Evolutionary conservation across 2,113 vertebrate species (phyloP).

Genomic region (Lutjanus erythropterus): DNA sequence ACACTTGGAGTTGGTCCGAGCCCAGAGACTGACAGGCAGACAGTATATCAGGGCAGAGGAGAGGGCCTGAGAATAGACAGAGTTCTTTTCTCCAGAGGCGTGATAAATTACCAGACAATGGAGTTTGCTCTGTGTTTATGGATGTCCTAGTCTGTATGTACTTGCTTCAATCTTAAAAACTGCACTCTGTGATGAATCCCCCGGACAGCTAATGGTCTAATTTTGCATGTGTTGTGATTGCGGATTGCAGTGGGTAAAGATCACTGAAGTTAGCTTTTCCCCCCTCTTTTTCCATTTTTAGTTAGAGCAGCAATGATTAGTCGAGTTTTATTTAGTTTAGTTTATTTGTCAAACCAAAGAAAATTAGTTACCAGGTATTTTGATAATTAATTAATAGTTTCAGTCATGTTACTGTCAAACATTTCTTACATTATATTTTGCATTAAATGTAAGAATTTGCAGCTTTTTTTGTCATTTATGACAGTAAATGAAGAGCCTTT

Average conservation of each 20-base stretch:
- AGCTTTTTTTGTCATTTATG: too few species aligned
- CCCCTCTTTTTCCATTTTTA: not conserved
- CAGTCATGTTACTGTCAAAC: too few species aligned
- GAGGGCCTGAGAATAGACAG: constrained; percentile 16
- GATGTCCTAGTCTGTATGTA: constrained; percentile 25
- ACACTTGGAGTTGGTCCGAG: constrained; percentile 46
- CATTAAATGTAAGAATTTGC: too few species aligned
- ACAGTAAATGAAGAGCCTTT: too few species aligned
- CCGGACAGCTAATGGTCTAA: not conserved
- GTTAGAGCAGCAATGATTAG: too few species aligned
- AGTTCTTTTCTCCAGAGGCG: not conserved
- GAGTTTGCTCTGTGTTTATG: constrained; percentile 29
- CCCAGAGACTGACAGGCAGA: constrained; percentile 47
- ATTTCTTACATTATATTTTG: too few species aligned
- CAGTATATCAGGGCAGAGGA: constrained; percentile 5
- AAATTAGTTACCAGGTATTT: too few species aligned
- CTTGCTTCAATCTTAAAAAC: constrained; percentile 26
- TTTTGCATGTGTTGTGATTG: not conserved
- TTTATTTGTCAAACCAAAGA: too few species aligned
- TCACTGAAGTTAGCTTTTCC: not conserved
- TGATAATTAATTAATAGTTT: too few species aligned
- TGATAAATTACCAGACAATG: constrained; percentile 40
- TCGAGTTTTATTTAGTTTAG: too few species aligned
- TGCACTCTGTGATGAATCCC: constrained; percentile 4
- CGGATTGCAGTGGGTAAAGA: not conserved